Evolutionary conservation across 2,797 vertebrate species (phyloP), one percentile per base, ranked within the genome.

Genomic region (Anableps anableps): DNA sequence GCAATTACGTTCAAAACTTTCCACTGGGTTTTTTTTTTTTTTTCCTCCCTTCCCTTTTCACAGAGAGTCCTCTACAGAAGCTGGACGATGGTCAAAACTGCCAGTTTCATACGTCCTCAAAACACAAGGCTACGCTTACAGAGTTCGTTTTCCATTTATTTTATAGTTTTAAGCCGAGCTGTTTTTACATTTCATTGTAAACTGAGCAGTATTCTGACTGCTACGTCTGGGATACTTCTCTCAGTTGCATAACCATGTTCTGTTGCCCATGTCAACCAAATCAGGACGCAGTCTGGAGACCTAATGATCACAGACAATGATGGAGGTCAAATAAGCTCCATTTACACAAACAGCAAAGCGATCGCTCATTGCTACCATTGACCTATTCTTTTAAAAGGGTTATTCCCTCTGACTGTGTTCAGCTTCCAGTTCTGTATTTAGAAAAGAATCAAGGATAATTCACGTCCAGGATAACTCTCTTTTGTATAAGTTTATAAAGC

Each of bases 271-370:
- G 19, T 68, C 26, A 7, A 43, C 68, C 71, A 79, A 91, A 87
- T 74, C 80, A 85, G 87, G 85, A 17, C 71, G 77, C 50, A 60
- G 62, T 72, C 82, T 70, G 68, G 36, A 80, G 75, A 80, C 84
- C 80, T 72, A 74, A 50, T 47, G 84, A 76, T 78, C 53, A 34
- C 76, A 84, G 72, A 77, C 29, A 72, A 79, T 76, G 36, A 83
- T 8, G 1, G 31, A 45, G 50, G 72, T 88, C 82, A 86, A 81
- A 78, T 70, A 78, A 85, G 68, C 68, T 71, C 74, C 62, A 81
- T 83, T 90, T 73, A 79, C 68, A 50, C 62, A 23, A 8, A 76
- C 1, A 36, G 70, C 76, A 76, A 38, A 83, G 55, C 26, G 70
- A 82, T 86, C 70, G 36, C 79, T 86, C 64, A 62, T 29, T n/a